Percentiles rank a stretch among this genome's conserved stretches.
Conservation (phyloP, 1,140 invertebrate genomes). For the Scaptomyza pallida region DNA sequence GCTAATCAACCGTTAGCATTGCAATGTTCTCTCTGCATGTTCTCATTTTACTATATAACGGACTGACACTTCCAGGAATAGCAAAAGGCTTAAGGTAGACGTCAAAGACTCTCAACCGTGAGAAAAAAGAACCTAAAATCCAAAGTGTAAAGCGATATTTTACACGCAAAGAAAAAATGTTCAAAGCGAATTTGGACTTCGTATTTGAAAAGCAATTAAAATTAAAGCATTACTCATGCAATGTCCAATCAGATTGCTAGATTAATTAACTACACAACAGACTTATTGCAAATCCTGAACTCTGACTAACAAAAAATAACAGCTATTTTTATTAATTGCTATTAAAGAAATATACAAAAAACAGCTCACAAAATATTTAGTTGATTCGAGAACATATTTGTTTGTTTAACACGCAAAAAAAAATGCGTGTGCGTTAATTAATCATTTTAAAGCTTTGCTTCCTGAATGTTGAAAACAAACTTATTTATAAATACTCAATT, state of each 20-base stretch:
- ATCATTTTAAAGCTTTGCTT: not conserved
- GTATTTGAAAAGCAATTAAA: too few relatives aligned
- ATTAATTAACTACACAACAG: too few relatives aligned
- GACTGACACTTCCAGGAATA: not conserved
- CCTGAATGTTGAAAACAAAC: not conserved
- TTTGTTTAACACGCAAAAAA: conserved; percentile 2
- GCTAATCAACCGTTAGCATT: too few relatives aligned
- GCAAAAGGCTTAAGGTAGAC: not conserved
- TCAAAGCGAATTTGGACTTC: too few relatives aligned
- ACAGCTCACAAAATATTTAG: not conserved
- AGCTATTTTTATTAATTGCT: not conserved
- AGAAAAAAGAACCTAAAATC: too few relatives aligned
- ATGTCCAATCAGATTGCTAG: not conserved
- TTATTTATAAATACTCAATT: not conserved
- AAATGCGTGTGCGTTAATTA: not conserved
- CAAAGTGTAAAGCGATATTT: too few relatives aligned
- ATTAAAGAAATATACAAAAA: too few relatives aligned
- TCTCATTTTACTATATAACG: not conserved
- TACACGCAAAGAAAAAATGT: too few relatives aligned
- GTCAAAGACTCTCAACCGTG: not conserved
- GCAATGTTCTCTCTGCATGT: not conserved
- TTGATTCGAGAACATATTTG: not conserved
- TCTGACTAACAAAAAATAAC: not conserved
- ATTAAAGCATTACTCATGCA: not conserved
- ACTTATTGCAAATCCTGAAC: too few relatives aligned